These are phyloP conservation scores for Sclerurus mexicanus DNA, from an alignment of 2,113 vertebrate genomes.

Conservation along the genomic window DNA sequence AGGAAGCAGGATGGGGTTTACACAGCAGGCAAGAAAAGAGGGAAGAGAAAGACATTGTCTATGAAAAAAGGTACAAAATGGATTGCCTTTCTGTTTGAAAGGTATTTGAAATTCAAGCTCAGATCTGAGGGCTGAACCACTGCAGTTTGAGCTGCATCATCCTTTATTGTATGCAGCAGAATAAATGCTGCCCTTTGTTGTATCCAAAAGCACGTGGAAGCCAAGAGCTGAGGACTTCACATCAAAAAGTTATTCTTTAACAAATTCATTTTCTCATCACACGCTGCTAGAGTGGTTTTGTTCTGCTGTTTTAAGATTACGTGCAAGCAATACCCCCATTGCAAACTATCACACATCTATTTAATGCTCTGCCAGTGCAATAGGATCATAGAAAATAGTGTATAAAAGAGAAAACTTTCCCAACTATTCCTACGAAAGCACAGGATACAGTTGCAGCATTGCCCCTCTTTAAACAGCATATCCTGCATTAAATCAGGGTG, in stretches of 20 bases:
- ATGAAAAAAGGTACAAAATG: not conserved
- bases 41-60: not conserved
- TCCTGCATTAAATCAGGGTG: not conserved
- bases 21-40: not conserved
- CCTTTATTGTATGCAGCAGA: not conserved
- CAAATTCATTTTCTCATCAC: not conserved
- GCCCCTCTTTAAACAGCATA: not conserved
- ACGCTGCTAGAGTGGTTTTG: not conserved
- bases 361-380: not conserved
- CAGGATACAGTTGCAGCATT: not conserved
- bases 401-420: not conserved
- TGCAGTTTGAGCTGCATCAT: not conserved
- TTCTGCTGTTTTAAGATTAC: not conserved
- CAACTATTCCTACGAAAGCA: not conserved
- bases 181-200: slow-evolving; percentile 43
- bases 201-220: not conserved
- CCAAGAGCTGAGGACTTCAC: not conserved
- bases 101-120: slow-evolving; percentile 42
- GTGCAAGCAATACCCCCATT: not conserved
- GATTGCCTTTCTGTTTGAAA: not conserved
- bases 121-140: not conserved
- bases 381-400: not conserved
- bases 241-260: not conserved
- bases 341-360: not conserved
- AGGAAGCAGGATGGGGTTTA: not conserved